phyloP scores from a whole-genome alignment of 2,113 vertebrate genomes.

The Gulo gulo region DNA sequence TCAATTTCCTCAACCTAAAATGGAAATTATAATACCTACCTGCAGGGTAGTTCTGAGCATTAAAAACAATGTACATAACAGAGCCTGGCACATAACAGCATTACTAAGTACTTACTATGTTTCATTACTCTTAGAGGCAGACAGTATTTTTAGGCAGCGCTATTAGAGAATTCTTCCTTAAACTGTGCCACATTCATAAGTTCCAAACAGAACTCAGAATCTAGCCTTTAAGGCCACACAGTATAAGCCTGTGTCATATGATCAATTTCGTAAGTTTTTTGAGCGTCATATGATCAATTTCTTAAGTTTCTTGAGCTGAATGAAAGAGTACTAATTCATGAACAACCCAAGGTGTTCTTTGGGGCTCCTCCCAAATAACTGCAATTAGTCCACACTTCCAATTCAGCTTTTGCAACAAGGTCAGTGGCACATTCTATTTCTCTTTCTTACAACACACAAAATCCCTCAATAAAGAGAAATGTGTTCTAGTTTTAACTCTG shows the following conservation, averaged over 20 bases:
- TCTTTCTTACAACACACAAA: constrained; percentile 20
- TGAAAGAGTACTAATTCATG: constrained; percentile 28
- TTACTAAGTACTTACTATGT: not conserved
- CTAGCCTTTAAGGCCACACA: not conserved
- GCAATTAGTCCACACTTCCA: constrained; percentile 3
- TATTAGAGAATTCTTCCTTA: not conserved
- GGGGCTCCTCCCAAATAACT: constrained; percentile 17
- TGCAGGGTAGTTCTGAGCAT: constrained; percentile 32
- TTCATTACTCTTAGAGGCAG: not conserved
- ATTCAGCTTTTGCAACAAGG: constrained; percentile 2
- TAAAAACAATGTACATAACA: constrained; percentile 30
- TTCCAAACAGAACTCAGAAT: constrained; percentile 23
- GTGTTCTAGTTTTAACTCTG: not conserved
- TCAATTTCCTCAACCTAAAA: constrained; percentile 58
- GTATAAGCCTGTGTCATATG: not conserved
- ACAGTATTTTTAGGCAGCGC: not conserved
- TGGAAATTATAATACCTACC: constrained; percentile 52
- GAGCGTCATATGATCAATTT: not conserved
- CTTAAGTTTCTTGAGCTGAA: not conserved
- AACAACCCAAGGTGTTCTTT: not conserved
- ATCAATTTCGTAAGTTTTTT: not conserved
- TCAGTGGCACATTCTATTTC: not conserved
- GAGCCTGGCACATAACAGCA: not conserved
- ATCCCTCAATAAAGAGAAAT: not conserved
- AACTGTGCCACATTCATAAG: not conserved